These are phyloP conservation scores for Aplidium turbinatum DNA, from an alignment of 23 tunicate species.

Conservation along the genomic window DNA sequence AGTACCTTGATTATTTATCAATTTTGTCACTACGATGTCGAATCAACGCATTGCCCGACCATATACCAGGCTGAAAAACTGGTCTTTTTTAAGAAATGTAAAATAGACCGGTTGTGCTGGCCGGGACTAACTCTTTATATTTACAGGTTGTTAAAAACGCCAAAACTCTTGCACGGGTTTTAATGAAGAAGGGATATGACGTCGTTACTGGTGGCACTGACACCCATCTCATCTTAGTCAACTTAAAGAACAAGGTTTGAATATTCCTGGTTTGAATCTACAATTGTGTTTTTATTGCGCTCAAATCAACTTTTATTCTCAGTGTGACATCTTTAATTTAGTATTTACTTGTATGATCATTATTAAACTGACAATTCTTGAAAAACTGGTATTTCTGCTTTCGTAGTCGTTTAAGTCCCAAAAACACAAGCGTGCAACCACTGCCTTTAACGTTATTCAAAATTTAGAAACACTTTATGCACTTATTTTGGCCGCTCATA, in stretches of 20 bases:
- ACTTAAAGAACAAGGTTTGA: slow-evolving; percentile 75
- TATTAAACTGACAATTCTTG: too few relatives aligned
- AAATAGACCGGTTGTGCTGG: neutral
- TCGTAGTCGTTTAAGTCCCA: neutral
- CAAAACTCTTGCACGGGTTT: slow-evolving; percentile 41
- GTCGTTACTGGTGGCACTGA: slow-evolving; percentile 97
- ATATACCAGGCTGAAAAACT: too few relatives aligned
- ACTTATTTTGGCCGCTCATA: too few relatives aligned
- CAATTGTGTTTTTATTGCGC: neutral
- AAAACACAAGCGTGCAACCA: neutral
- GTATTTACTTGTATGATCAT: too few relatives aligned
- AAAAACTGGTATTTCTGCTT: too few relatives aligned
- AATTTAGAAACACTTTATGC: too few relatives aligned
- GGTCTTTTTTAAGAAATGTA: too few relatives aligned
- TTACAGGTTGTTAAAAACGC: slow-evolving; percentile 82
- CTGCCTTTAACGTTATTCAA: too few relatives aligned
- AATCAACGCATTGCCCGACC: too few relatives aligned
- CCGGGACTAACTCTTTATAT: neutral
- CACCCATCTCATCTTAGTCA: slow-evolving; percentile 86
- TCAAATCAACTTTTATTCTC: too few relatives aligned
- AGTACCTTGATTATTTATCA: neutral
- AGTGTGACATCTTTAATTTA: too few relatives aligned
- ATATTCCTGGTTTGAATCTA: neutral
- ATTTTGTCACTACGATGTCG: too few relatives aligned
- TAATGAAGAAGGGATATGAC: slow-evolving; percentile 70